These are phyloP conservation scores for Cosmia trapezina DNA, from an alignment of 2,888 invertebrate genomes.

Conservation along the genomic window DNA sequence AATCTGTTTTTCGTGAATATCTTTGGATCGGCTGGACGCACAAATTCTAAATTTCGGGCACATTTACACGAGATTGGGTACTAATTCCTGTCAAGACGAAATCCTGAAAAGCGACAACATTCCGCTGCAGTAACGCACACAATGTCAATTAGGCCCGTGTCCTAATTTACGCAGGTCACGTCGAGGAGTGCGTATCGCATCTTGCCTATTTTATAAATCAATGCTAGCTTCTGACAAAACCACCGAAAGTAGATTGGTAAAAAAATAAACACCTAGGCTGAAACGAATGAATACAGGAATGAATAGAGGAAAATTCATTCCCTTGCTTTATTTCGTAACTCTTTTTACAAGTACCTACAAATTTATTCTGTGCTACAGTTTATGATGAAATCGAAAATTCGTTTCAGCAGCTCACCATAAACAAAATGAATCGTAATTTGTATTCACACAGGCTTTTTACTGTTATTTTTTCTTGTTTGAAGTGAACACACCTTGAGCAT, in stretches of 20 bases:
- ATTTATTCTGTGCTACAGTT: background rate
- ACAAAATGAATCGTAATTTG: constrained; percentile 37
- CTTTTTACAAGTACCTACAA: background rate
- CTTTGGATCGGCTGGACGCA: no score
- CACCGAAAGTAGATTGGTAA: background rate
- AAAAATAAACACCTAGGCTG: background rate
- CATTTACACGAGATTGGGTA: no score
- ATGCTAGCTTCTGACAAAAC: background rate
- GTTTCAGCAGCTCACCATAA: constrained; percentile 3
- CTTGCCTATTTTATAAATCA: no score
- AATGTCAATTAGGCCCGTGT: no score
- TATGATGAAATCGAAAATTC: constrained; percentile 27
- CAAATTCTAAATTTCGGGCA: no score
- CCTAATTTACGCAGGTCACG: no score
- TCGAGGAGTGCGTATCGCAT: no score
- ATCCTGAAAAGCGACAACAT: no score
- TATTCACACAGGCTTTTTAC: constrained; percentile 27
- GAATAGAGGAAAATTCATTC: background rate
- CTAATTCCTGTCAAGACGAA: no score
- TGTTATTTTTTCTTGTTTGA: constrained; percentile 40
- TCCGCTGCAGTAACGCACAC: no score
- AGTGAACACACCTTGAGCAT: constrained; percentile 3
- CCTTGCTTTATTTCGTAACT: background rate
- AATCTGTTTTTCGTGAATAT: no score
- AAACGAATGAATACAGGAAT: background rate